Conservation (phyloP, 2,888 invertebrate genomes). For the Listrodromus nycthemerus region DNA sequence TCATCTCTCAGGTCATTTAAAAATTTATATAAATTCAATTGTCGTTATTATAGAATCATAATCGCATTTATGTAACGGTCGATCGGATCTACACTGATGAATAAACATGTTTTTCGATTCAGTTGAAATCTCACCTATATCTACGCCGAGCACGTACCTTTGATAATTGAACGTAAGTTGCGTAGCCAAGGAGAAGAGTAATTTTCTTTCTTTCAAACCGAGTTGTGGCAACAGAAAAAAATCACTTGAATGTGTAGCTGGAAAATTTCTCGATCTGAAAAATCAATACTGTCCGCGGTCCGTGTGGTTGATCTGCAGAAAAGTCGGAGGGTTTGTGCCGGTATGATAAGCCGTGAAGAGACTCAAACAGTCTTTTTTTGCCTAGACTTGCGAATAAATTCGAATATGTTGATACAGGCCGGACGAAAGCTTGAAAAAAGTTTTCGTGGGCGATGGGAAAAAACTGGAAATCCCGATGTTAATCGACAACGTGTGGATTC, state of each 20-base stretch:
- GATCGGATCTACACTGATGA: no score
- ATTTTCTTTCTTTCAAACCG: neutral
- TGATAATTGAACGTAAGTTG: no score
- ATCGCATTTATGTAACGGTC: no score
- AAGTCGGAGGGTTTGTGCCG: neutral
- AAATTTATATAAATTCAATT: no score
- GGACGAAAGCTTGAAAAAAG: neutral
- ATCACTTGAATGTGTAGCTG: no score
- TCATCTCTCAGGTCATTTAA: no score
- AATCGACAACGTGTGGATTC: constrained; percentile 9
- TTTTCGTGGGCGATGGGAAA: neutral
- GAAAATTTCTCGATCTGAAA: neutral
- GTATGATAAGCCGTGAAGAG: neutral
- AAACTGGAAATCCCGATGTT: neutral
- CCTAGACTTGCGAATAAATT: neutral
- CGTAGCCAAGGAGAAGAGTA: no score
- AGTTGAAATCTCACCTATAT: no score
- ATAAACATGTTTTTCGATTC: no score
- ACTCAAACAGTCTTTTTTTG: neutral
- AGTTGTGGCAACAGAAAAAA: neutral
- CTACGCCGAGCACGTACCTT: no score
- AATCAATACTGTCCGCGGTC: neutral
- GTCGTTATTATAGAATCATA: no score
- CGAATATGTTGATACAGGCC: neutral
- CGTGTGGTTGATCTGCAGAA: neutral